These are phyloP conservation scores for Fukomys damarensis DNA, from an alignment of 2,113 vertebrate species.

Conservation along the genomic window DNA sequence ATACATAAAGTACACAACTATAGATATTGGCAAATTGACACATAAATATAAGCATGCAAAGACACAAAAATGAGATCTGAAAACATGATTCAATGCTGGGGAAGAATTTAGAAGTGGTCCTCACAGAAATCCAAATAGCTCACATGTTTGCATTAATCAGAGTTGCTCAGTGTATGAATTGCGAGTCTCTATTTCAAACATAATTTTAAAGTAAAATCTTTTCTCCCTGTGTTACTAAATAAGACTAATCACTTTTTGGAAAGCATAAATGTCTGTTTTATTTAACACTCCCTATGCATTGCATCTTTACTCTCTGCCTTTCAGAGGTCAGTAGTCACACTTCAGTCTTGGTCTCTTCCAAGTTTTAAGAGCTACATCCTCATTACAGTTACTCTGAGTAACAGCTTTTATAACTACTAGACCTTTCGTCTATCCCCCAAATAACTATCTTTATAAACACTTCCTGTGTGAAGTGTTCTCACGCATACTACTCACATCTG, in stretches of 20 bases:
- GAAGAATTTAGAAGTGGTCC: neutral
- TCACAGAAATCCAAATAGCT: neutral
- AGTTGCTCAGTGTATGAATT: neutral
- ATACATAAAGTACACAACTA: neutral
- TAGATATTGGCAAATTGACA: neutral
- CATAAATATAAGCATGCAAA: neutral
- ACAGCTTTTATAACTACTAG: neutral
- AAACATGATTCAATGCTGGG: neutral
- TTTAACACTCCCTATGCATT: neutral
- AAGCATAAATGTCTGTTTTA: neutral
- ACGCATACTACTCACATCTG: accelerated
- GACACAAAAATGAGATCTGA: neutral
- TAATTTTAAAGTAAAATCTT: neutral
- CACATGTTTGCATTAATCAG: neutral
- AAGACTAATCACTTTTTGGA: neutral
- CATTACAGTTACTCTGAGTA: neutral
- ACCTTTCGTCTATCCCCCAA: neutral
- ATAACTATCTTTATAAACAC: neutral
- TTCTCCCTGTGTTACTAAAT: constrained; percentile 1
- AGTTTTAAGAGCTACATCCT: neutral
- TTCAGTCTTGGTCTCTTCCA: neutral
- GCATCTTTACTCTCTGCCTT: neutral
- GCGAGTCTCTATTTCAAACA: neutral
- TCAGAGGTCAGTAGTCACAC: neutral
- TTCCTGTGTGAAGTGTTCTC: neutral